Percentiles rank a stretch among this genome's conserved stretches.
Evolutionary conservation across 1,140 invertebrate genomes (phyloP).

Genomic region (Dendroctonus ponderosae): DNA sequence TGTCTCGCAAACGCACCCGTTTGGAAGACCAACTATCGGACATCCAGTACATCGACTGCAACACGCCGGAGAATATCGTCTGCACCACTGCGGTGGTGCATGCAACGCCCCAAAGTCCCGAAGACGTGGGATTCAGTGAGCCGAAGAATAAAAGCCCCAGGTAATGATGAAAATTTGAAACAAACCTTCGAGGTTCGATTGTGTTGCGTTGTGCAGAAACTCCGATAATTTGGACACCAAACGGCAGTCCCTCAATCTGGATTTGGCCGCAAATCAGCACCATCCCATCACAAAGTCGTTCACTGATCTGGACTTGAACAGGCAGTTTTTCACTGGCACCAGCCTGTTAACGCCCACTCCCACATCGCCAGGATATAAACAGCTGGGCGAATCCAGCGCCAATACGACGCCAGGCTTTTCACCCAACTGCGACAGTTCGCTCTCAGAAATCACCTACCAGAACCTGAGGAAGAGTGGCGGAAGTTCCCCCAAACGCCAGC

Average conservation of each 20-base stretch:
- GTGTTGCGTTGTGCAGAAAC: conserved; percentile 33
- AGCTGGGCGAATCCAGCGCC: conserved; percentile 44
- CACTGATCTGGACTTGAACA: conserved; percentile 42
- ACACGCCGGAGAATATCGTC: conserved; percentile 56
- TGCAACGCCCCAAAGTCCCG: conserved; percentile 31
- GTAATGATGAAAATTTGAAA: conserved; percentile 5
- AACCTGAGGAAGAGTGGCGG: conserved; percentile 12
- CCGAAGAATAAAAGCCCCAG: conserved; percentile 48
- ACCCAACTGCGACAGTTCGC: conserved; percentile 35
- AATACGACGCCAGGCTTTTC: conserved; percentile 43
- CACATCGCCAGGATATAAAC: conserved; percentile 44
- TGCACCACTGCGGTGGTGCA: conserved; percentile 45
- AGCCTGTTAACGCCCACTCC: conserved; percentile 42
- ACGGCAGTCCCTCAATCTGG: conserved; percentile 44
- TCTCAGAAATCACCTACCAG: conserved; percentile 36
- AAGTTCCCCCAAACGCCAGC: conserved; percentile 28
- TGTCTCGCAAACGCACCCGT: conserved; percentile 57
- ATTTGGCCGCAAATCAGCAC: conserved; percentile 14
- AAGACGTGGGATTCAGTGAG: conserved; percentile 29
- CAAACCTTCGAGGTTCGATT: neutral
- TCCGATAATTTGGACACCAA: conserved; percentile 44
- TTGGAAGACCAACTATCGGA: conserved; percentile 62
- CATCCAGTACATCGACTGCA: conserved; percentile 65
- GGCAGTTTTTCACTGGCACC: conserved; percentile 33
- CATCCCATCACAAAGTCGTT: conserved; percentile 41